phyloP scores from a whole-genome alignment of 1,140 invertebrate species.

The Aricia agestis region DNA sequence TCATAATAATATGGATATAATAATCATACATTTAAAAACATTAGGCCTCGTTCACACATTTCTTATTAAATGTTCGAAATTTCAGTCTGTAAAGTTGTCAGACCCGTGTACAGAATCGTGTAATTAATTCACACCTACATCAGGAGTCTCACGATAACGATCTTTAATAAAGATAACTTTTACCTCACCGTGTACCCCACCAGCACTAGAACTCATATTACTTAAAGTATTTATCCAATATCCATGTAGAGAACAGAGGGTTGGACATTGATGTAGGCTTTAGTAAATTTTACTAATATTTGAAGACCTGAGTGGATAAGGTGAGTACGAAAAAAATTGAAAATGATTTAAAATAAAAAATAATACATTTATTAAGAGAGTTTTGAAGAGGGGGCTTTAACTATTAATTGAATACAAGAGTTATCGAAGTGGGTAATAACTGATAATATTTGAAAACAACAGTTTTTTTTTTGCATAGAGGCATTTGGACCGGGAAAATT shows the following conservation, averaged over 20 bases:
- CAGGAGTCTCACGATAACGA: slow-evolving; percentile 2
- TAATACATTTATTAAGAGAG: no score
- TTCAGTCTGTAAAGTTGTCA: not conserved
- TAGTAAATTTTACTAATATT: no score
- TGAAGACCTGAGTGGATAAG: no score
- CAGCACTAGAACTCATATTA: slow-evolving; percentile 3
- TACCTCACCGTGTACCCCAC: not conserved
- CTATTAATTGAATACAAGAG: no score
- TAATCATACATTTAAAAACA: not conserved
- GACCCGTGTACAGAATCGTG: not conserved
- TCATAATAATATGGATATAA: no score
- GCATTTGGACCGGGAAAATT: no score
- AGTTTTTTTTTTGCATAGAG: no score
- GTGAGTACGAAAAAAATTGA: no score
- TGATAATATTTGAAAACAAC: no score
- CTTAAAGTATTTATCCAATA: not conserved
- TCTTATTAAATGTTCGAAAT: not conserved
- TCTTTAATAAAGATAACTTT: slow-evolving; percentile 13
- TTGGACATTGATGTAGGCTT: not conserved
- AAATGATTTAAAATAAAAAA: no score
- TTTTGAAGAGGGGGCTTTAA: no score
- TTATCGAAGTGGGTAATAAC: no score
- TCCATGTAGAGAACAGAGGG: not conserved
- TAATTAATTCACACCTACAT: slow-evolving; percentile 13
- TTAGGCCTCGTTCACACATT: not conserved